phyloP scores from a whole-genome alignment of 2,888 invertebrate species.

The Apantesis nais region DNA sequence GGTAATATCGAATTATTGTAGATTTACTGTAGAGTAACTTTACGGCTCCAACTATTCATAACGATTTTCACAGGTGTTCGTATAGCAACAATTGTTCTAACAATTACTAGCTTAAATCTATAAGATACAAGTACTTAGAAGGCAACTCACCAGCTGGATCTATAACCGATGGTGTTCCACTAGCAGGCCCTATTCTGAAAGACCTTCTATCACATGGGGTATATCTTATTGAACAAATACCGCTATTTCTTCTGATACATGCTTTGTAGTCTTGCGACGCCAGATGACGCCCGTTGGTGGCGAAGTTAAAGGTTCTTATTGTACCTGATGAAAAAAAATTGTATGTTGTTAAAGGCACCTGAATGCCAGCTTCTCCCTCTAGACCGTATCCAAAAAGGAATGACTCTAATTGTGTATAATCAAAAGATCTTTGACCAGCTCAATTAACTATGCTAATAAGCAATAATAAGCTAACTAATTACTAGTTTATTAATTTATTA shows the following conservation, averaged over 20 bases:
- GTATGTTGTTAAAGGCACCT: background rate
- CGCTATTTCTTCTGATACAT: constrained; percentile 89
- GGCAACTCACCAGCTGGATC: constrained; percentile 58
- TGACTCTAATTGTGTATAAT: too few relatives aligned
- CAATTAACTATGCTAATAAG: too few relatives aligned
- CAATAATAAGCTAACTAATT: too few relatives aligned
- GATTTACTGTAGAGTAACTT: too few relatives aligned
- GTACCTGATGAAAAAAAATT: constrained; percentile 69
- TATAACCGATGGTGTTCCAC: constrained; percentile 43
- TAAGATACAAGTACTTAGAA: background rate
- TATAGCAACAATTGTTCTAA: too few relatives aligned
- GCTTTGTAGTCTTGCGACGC: constrained; percentile 92
- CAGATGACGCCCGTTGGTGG: constrained; percentile 92
- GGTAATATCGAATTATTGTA: too few relatives aligned
- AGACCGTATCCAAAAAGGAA: too few relatives aligned
- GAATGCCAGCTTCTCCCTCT: too few relatives aligned
- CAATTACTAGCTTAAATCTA: background rate
- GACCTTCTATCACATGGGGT: constrained; percentile 91
- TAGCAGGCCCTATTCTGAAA: constrained; percentile 89
- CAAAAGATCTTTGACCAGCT: too few relatives aligned
- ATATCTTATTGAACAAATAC: constrained; percentile 91
- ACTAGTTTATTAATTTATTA: too few relatives aligned
- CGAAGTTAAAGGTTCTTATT: constrained; percentile 92
- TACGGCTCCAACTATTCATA: too few relatives aligned
- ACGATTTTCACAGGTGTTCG: too few relatives aligned